Evolutionary conservation across 2,888 invertebrate species (phyloP), one percentile per base, ranked within the genome.

Genomic region (Ormyrus labotus): DNA sequence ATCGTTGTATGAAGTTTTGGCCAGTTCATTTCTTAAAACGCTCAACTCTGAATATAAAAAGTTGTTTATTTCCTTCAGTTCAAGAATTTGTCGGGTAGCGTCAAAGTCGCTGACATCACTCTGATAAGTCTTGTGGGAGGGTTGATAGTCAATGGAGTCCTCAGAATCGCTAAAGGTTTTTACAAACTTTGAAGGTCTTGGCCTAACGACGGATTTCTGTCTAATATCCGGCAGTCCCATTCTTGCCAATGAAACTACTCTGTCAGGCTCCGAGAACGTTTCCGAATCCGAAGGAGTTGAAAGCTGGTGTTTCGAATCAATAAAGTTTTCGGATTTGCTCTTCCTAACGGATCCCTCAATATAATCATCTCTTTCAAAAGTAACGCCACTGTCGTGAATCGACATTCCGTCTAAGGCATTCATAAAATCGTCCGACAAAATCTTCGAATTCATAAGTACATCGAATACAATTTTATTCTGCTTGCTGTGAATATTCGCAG

Each of bases 221-320:
- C 88, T 88, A 8, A 89, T 90, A 70, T 93, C 93, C 73, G 92
- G 92, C 3, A 94, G 87, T 0, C 96, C 96, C 47, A 97, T 96
- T 82, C 97, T 93, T 0, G 95, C 96, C 81, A 95, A 91, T 0
- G 96, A 96, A 2, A 97, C 96, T 81, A 94, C 94, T 65, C 96
- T 92, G 88, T 97, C 97, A 0, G 97, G 96, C 87, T 97, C 97
- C 0, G 96, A 96, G 95, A 96, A 97, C 53, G 95, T 94, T 88
- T 97, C 97, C 0, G 96, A 96, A 87, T 97, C 97, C 2, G 94
- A 93, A 6, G 91, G 91, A 9, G 86, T 86, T 3, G 87, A 88
- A 0, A 82, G 71, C 8, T 85, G 87, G 83, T 83, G 84, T 57
- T 84, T 86, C 5, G 78, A 57, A 9, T 87, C 73, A 5, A 85